Conservation (phyloP, 2,888 invertebrate genomes). For the Chouioia cunea region DNA sequence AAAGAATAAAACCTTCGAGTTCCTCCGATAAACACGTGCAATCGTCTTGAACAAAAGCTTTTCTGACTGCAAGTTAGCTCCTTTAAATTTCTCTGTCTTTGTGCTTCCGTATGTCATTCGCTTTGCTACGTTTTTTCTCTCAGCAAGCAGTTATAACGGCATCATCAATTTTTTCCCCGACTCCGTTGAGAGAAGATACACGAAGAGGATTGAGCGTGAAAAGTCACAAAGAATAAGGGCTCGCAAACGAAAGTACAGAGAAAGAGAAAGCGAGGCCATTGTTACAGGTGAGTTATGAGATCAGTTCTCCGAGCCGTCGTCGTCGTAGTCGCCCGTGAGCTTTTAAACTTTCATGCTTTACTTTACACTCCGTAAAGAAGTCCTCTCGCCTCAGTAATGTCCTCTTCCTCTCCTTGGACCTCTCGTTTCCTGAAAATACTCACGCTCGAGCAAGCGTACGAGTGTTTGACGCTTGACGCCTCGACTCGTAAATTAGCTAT, state of each 20-base stretch:
- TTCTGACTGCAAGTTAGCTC: too few relatives aligned
- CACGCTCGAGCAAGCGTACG: neutral
- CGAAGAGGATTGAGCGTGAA: conserved; percentile 10
- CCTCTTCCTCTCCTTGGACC: conserved; percentile 10
- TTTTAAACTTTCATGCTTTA: conserved; percentile 43
- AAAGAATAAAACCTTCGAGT: too few relatives aligned
- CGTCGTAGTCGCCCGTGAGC: conserved; percentile 21
- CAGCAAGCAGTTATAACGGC: neutral
- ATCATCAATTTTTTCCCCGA: conserved; percentile 32
- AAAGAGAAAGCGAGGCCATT: conserved; percentile 31
- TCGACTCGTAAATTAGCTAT: conserved; percentile 13
- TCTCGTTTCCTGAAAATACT: neutral
- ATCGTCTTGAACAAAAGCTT: too few relatives aligned
- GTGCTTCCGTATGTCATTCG: conserved; percentile 19
- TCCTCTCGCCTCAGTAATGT: conserved; percentile 28
- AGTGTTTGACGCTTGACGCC: neutral
- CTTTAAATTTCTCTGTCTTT: neutral
- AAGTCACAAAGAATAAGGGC: conserved; percentile 20
- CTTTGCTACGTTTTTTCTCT: conserved; percentile 13
- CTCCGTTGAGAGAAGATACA: conserved; percentile 3
- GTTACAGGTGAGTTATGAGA: conserved; percentile 38
- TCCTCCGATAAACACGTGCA: too few relatives aligned
- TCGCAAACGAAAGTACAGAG: conserved; percentile 4
- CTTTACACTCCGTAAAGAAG: conserved; percentile 37
- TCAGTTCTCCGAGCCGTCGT: conserved; percentile 27